These are phyloP conservation scores for Gallinago solitaria DNA, from an alignment of 2,797 vertebrate genomes.

Conservation along the genomic window DNA sequence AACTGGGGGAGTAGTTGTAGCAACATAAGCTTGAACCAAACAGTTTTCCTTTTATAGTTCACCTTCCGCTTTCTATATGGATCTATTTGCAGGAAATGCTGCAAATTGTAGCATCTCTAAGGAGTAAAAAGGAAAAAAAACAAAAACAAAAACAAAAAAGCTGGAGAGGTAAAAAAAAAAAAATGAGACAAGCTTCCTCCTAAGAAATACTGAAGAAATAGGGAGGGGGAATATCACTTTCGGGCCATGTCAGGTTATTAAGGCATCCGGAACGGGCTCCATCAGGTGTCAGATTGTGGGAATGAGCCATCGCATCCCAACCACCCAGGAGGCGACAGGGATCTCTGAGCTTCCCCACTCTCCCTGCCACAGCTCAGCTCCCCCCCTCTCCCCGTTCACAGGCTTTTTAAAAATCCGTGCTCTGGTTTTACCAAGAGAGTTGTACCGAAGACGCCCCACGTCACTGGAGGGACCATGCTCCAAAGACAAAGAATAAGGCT, in stretches of 20 bases:
- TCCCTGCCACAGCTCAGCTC: not conserved
- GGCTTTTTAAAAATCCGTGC: not conserved
- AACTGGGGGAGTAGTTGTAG: constrained; percentile 57
- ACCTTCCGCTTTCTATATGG: constrained; percentile 45
- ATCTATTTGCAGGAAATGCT: constrained; percentile 31
- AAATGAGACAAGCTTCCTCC: not conserved
- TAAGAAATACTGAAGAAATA: not conserved
- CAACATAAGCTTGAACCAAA: constrained; percentile 22
- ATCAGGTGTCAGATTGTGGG: not conserved
- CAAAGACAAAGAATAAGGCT: not conserved
- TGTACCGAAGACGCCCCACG: not conserved
- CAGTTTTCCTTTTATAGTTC: constrained; percentile 54
- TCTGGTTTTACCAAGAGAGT: not conserved
- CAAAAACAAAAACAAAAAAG: not conserved
- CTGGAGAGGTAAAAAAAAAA: not conserved
- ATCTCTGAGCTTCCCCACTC: not conserved
- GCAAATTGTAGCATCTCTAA: not conserved
- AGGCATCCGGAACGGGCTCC: not conserved
- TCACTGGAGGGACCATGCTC: not conserved
- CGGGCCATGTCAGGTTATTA: not conserved
- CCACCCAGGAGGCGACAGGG: not conserved
- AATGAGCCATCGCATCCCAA: not conserved
- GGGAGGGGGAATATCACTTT: not conserved
- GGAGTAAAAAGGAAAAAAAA: not conserved
- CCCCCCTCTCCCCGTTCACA: not conserved